Evolutionary conservation across 2,888 invertebrate species (phyloP), one percentile per base, ranked within the genome.

Genomic region (Drosophila melanocephala): DNA sequence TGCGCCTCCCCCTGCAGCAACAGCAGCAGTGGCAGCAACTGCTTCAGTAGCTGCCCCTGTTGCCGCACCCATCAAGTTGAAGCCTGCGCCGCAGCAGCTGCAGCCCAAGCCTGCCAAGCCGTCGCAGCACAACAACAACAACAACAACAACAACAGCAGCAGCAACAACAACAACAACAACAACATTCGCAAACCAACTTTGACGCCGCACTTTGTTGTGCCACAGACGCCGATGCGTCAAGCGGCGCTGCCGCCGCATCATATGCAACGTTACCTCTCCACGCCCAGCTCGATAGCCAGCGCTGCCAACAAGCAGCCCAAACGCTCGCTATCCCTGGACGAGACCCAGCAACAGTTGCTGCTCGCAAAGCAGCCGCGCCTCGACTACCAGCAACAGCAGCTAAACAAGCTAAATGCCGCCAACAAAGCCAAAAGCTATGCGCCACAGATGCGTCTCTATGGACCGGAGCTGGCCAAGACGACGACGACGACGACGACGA

Each of bases 221-320:
- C 47, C 62, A 16, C 65, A 16, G 53, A 19, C 37, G 28, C 58
- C 62, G 47, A 35, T 93, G 77, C 93, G 93, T 2, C 93, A 90
- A 35, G 83, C 91, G 30, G 87, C 92, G 32, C 87, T 89, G 35
- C 89, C 77, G 22, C 56, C 86, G 63, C 75, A 91, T 9, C 81
- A 89, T 60, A 78, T 89, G 85, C 87, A 89, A 28, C 87, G 87
- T 39, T 87, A 89, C 55, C 83, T 75, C 5, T 90, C 92, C 14
- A 91, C 92, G 10, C 92, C 92, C 60, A 85, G 92, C 2, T 93
- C 93, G 26, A 93, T 93, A 47, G 93, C 93, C 52, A 93, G 93
- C 77, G 79, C 92, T 3, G 92, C 91, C 33, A 92, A 92, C 66
- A 91, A 93, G 74, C 92, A 91, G 50, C 80, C 83, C 0, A 93